These are phyloP conservation scores for Hemistola chrysoprasaria DNA, from an alignment of 2,888 invertebrate genomes.

Conservation along the genomic window DNA sequence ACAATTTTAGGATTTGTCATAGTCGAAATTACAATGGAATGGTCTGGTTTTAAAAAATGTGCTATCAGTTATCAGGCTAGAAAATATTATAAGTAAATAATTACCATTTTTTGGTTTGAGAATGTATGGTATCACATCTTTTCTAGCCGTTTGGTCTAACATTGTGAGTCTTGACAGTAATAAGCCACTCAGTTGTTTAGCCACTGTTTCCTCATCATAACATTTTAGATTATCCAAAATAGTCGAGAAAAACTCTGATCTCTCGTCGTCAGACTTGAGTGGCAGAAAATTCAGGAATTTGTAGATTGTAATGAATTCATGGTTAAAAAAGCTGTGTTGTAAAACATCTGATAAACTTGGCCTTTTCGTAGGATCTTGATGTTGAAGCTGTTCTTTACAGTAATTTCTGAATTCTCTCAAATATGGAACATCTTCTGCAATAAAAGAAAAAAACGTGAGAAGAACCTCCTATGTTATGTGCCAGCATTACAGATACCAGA, in stretches of 20 bases:
- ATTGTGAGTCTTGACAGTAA: slow-evolving; percentile 93
- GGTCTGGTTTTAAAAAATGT: too few species aligned
- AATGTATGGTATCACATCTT: slow-evolving; percentile 86
- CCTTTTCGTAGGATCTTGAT: slow-evolving; percentile 83
- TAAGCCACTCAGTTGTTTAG: slow-evolving; percentile 89
- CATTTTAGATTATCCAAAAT: slow-evolving; percentile 85
- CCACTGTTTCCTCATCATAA: slow-evolving; percentile 91
- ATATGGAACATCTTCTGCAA: slow-evolving; percentile 87
- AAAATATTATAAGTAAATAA: slow-evolving; percentile 23
- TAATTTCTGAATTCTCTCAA: slow-evolving; percentile 86
- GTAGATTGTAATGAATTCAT: slow-evolving; percentile 92
- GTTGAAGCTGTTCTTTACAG: slow-evolving; percentile 86
- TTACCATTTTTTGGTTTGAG: slow-evolving; percentile 87
- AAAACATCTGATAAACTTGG: slow-evolving; percentile 86
- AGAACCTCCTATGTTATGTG: too few species aligned
- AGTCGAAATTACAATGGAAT: too few species aligned
- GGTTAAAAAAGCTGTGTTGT: slow-evolving; percentile 90
- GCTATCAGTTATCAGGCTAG: too few species aligned
- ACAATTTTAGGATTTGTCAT: too few species aligned
- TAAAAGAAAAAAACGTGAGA: too few species aligned
- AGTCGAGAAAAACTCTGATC: slow-evolving; percentile 88
- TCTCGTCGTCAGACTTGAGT: slow-evolving; percentile 89
- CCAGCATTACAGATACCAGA: too few species aligned
- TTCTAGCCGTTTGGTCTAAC: slow-evolving; percentile 90
- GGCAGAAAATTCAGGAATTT: slow-evolving; percentile 92